Evolutionary conservation across 2,888 invertebrate genomes (phyloP).

Genomic region (Cantharis nigra): DNA sequence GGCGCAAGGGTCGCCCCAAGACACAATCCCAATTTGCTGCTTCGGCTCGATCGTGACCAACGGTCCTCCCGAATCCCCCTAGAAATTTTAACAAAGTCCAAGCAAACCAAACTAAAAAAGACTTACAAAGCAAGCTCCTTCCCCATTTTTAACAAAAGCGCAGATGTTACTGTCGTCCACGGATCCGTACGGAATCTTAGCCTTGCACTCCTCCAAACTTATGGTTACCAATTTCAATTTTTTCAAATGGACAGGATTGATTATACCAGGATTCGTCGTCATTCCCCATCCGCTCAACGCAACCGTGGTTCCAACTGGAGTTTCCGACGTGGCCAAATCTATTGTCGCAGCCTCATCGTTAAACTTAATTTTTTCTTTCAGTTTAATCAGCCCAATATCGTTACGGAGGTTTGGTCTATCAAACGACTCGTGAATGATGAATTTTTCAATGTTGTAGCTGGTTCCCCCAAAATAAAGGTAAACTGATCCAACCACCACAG

Average conservation of each 20-base stretch:
- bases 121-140: not conserved
- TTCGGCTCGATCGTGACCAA: not conserved
- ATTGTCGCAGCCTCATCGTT: not conserved
- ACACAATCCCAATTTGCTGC: not conserved
- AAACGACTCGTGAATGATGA: not conserved
- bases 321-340: not conserved
- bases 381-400: not conserved
- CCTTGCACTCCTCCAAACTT: not conserved
- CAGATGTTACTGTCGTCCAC: not conserved
- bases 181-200: not conserved
- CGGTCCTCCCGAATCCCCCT: not conserved
- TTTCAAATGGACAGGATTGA: not conserved
- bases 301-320: not conserved
- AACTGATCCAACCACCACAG: not conserved
- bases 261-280: not conserved
- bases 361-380: not conserved
- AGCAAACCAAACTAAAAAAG: not conserved
- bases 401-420: not conserved
- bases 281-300: not conserved
- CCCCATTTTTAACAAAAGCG: not conserved
- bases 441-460: not conserved
- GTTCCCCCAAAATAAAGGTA: not conserved
- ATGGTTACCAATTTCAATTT: not conserved
- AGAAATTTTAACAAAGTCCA: not conserved
- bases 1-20: not conserved